A percentile compares a stretch with the other conserved stretches of the same genome.
Evolutionary conservation across 2,113 vertebrate genomes (phyloP).

Genomic region (Melanerpes aurifrons): DNA sequence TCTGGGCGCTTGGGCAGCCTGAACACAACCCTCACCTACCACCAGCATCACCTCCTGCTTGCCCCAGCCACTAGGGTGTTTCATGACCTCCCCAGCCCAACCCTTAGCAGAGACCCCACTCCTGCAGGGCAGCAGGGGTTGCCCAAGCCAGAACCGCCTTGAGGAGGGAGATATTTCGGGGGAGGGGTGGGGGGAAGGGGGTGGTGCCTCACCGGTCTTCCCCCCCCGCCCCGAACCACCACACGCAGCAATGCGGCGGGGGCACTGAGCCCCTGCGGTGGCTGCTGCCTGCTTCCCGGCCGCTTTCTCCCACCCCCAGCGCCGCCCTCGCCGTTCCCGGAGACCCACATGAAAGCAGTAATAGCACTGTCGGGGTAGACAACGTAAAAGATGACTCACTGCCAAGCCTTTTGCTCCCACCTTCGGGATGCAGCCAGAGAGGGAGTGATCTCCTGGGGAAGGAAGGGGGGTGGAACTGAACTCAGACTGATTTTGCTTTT

Average conservation of each 20-base stretch:
- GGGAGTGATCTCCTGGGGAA: constrained; percentile 44
- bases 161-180: not conserved
- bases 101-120: not conserved
- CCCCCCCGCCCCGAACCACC: too few relatives aligned
- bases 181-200: too few relatives aligned
- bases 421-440: constrained; percentile 36
- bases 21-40: not conserved
- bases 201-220: not conserved
- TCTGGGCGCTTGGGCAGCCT: not conserved
- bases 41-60: not conserved
- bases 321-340: not conserved
- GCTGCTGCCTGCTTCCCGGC: not conserved
- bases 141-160: not conserved
- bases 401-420: constrained; percentile 61
- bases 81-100: not conserved
- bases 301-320: not conserved
- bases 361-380: not conserved
- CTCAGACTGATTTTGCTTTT: not conserved
- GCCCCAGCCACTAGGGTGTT: not conserved
- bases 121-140: rapidly evolving
- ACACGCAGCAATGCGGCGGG: rapidly evolving
- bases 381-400: constrained; percentile 43
- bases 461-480: constrained; percentile 49
- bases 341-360: constrained; percentile 47
- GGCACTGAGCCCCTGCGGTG: not conserved